phyloP scores from a whole-genome alignment of 1,140 invertebrate species.

The Halotydeus destructor region DNA sequence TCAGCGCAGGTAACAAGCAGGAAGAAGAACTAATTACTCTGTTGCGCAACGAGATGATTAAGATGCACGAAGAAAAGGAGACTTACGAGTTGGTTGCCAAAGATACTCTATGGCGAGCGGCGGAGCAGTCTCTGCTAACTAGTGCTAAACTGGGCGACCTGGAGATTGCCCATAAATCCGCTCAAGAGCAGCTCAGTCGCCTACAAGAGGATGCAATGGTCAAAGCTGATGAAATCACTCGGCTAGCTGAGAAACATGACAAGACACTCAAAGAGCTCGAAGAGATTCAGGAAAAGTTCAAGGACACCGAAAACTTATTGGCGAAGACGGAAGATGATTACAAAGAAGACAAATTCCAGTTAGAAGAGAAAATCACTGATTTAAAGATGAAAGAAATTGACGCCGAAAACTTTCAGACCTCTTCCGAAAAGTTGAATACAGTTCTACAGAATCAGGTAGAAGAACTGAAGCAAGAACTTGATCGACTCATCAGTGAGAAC shows the following conservation, averaged over 20 bases:
- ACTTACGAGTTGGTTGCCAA: conserved; percentile 76
- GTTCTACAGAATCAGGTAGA: too few species aligned
- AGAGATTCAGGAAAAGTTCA: conserved; percentile 28
- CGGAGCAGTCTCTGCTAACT: conserved; percentile 69
- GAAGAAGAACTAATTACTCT: background rate
- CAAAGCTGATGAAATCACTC: conserved; percentile 40
- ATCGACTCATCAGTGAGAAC: too few species aligned
- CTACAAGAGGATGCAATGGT: conserved; percentile 45
- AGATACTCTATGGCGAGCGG: conserved; percentile 59
- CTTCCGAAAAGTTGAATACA: too few species aligned
- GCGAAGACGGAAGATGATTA: conserved; percentile 5
- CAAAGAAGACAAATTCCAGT: too few species aligned
- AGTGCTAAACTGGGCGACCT: conserved; percentile 50
- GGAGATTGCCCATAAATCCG: conserved; percentile 41
- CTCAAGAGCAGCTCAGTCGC: conserved; percentile 54
- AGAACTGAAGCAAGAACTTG: too few species aligned
- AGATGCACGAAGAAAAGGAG: conserved; percentile 63
- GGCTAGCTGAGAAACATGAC: conserved; percentile 31
- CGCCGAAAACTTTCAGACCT: too few species aligned
- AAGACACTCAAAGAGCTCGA: conserved; percentile 27
- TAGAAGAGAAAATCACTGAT: too few species aligned
- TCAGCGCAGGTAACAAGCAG: conserved; percentile 32
- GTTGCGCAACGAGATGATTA: conserved; percentile 52
- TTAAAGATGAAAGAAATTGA: too few species aligned
- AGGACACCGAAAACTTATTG: conserved; percentile 18